Evolutionary conservation across 2,797 vertebrate species (phyloP).

Genomic region (Bryconaethiops microstoma): DNA sequence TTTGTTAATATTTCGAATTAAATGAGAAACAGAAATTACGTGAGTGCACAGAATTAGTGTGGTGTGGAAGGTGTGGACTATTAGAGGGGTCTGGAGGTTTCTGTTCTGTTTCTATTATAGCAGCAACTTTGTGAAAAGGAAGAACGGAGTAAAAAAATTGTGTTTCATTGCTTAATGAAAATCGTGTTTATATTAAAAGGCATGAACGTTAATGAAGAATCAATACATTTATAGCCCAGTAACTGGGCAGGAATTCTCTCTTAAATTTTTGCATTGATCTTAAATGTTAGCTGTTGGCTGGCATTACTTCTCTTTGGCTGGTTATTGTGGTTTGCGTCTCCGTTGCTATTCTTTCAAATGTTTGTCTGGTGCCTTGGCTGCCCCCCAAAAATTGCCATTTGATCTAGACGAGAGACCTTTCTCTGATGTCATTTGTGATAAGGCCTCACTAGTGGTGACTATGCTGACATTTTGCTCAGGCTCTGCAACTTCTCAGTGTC

Average conservation of each 20-base stretch:
- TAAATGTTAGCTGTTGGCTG: constrained; percentile 3
- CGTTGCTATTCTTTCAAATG: constrained; percentile 42
- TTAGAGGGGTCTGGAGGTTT: neutral
- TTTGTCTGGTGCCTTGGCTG: constrained; percentile 14
- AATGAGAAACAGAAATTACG: neutral
- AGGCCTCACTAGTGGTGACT: constrained; percentile 32
- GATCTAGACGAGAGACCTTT: constrained; percentile 38
- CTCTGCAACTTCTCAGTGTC: constrained; percentile 58
- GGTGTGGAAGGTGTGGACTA: neutral
- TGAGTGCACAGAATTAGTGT: neutral
- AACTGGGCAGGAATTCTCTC: neutral
- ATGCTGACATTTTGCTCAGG: constrained; percentile 55
- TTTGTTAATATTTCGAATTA: neutral
- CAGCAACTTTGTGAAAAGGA: neutral
- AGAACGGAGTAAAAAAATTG: too few relatives aligned
- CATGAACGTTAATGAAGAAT: neutral
- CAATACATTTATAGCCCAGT: neutral
- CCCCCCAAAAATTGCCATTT: constrained; percentile 2
- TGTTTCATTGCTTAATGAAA: neutral
- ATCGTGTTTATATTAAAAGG: neutral
- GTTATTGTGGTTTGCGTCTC: constrained; percentile 13
- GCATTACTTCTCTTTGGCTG: constrained; percentile 17
- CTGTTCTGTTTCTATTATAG: neutral
- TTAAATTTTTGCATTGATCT: neutral
- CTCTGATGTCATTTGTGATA: constrained; percentile 56